Evolutionary conservation across 2,888 invertebrate genomes (phyloP).

Genomic region (Pachycephus smyrnensis): DNA sequence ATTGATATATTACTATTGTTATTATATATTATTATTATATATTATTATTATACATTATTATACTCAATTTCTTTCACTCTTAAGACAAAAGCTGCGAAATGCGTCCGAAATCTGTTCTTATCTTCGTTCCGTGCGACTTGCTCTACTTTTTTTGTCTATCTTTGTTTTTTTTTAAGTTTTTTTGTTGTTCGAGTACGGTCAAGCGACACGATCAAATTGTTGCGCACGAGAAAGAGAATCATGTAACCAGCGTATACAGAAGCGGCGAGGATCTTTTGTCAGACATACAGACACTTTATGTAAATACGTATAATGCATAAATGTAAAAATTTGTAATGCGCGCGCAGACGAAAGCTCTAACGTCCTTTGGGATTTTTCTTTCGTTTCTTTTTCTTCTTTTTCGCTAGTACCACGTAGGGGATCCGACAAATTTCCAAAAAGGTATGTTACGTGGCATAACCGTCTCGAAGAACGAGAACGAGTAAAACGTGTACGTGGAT

Average conservation of each 20-base stretch:
- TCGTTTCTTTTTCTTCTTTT: neutral
- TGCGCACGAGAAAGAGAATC: neutral
- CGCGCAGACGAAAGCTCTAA: neutral
- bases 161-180: neutral
- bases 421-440: neutral
- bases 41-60: neutral
- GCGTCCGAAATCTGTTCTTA: neutral
- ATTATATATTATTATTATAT: too few species aligned
- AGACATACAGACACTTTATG: neutral
- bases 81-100: neutral
- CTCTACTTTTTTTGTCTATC: neutral
- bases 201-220: neutral
- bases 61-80: neutral
- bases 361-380: neutral
- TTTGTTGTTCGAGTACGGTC: neutral
- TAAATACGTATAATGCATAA: neutral
- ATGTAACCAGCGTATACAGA: neutral
- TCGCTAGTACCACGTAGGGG: neutral
- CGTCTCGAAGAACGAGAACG: too few species aligned
- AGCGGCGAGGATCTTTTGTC: neutral
- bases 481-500: neutral
- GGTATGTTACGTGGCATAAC: too few species aligned
- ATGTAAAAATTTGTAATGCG: neutral
- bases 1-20: slow-evolving; percentile 25
- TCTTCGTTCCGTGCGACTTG: neutral